A percentile compares a stretch with the other conserved stretches of the same genome.
Evolutionary conservation across 2,797 vertebrate genomes (phyloP).

Genomic region (Potorous gilbertii): DNA sequence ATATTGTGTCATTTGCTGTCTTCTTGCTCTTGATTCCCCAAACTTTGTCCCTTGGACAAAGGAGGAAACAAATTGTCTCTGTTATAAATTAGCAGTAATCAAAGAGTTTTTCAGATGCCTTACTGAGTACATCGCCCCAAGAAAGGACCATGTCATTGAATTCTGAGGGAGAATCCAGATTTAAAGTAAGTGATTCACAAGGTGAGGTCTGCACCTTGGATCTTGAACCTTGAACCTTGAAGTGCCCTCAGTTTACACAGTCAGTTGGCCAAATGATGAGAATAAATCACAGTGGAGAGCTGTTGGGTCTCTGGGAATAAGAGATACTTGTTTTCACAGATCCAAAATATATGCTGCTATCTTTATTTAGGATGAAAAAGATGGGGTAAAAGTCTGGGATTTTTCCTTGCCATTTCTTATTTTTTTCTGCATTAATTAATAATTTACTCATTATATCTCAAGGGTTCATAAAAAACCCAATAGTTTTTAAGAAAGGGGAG

Average conservation of each 20-base stretch:
- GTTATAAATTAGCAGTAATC: constrained; percentile 38
- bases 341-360: background rate
- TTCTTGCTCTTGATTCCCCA: constrained; percentile 72
- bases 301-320: background rate
- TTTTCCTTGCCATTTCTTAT: background rate
- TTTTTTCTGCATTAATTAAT: background rate
- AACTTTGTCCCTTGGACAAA: constrained; percentile 54
- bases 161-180: constrained; percentile 46
- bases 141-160: constrained; percentile 13
- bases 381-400: background rate
- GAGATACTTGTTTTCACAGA: background rate
- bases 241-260: background rate
- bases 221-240: background rate
- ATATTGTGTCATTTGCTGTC: constrained; percentile 69
- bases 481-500: background rate
- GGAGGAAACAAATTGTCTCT: constrained; percentile 55
- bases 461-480: background rate
- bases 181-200: constrained; percentile 57
- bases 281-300: background rate
- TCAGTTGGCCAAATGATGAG: background rate
- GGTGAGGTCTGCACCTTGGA: background rate
- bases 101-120: constrained; percentile 61
- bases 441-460: background rate
- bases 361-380: background rate
- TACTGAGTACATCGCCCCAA: constrained; percentile 47